phyloP scores from a whole-genome alignment of 2,888 invertebrate species.

The Ctenicera cuprea region DNA sequence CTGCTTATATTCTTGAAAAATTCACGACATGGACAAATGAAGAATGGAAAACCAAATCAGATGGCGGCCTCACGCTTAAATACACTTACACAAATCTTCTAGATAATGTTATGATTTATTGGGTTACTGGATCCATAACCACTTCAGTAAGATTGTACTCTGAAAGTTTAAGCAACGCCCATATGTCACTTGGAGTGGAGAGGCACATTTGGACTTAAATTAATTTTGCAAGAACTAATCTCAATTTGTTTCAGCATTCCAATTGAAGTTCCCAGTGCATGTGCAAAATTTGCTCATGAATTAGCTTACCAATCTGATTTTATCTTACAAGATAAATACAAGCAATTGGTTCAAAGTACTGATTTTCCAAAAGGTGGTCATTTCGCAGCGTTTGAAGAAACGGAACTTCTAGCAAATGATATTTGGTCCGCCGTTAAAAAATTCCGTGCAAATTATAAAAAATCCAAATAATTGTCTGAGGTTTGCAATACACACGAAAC shows the following conservation, averaged over 20 bases:
- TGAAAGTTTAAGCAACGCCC: constrained; percentile 74
- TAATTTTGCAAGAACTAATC: too few relatives aligned
- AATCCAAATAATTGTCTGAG: too few relatives aligned
- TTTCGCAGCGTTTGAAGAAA: constrained; percentile 89
- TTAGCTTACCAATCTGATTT: constrained; percentile 77
- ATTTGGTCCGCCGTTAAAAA: constrained; percentile 78
- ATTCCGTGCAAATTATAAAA: constrained; percentile 68
- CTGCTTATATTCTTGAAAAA: constrained; percentile 93
- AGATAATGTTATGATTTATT: constrained; percentile 90
- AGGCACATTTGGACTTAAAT: constrained; percentile 53
- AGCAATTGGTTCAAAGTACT: constrained; percentile 81
- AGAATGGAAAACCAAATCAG: constrained; percentile 72
- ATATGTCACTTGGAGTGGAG: constrained; percentile 51
- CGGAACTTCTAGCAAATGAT: constrained; percentile 82
- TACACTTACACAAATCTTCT: constrained; percentile 83
- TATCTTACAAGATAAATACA: constrained; percentile 76
- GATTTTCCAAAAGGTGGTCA: constrained; percentile 86
- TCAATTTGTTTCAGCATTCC: constrained; percentile 75
- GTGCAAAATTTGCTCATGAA: constrained; percentile 84
- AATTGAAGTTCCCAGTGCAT: constrained; percentile 81
- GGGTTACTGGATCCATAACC: constrained; percentile 83
- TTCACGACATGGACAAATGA: constrained; percentile 85
- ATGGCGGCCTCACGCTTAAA: constrained; percentile 81
- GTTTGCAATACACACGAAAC: too few relatives aligned
- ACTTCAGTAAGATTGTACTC: constrained; percentile 85